These are phyloP conservation scores for Lomographa bimaculata DNA, from an alignment of 2,888 invertebrate genomes.

Conservation along the genomic window DNA sequence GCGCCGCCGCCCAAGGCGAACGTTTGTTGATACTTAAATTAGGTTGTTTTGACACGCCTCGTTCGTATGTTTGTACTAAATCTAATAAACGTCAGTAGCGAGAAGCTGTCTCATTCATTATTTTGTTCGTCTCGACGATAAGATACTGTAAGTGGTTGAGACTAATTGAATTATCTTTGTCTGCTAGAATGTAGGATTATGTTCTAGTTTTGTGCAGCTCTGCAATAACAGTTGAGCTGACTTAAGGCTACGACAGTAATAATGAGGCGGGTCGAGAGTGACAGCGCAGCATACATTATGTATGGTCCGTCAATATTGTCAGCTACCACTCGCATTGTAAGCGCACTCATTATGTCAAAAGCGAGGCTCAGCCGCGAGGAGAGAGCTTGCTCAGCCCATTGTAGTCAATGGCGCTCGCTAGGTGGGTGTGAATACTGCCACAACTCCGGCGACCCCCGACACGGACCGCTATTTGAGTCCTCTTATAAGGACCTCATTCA, in stretches of 20 bases:
- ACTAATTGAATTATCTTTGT: slow-evolving; percentile 43
- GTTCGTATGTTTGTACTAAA: slow-evolving; percentile 81
- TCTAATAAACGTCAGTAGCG: slow-evolving; percentile 78
- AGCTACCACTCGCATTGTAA: slow-evolving; percentile 69
- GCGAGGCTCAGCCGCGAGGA: slow-evolving; percentile 52
- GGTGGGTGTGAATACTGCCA: slow-evolving; percentile 75
- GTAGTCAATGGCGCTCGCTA: slow-evolving; percentile 75
- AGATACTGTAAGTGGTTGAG: slow-evolving; percentile 50
- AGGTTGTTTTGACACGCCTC: slow-evolving; percentile 83
- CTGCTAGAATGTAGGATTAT: slow-evolving; percentile 11
- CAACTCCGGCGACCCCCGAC: slow-evolving; percentile 61
- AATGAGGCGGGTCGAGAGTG: slow-evolving; percentile 48
- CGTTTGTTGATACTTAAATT: slow-evolving; percentile 84
- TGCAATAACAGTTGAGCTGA: too few relatives aligned
- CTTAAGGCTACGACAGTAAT: slow-evolving; percentile 53
- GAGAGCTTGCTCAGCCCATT: slow-evolving; percentile 66
- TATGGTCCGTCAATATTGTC: slow-evolving; percentile 69
- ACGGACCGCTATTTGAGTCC: slow-evolving; percentile 31
- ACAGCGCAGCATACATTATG: slow-evolving; percentile 59
- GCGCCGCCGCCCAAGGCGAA: slow-evolving; percentile 79
- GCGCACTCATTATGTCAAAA: slow-evolving; percentile 60
- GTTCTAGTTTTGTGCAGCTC: slow-evolving; percentile 5
- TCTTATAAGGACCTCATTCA: slow-evolving; percentile 29
- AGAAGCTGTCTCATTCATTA: slow-evolving; percentile 70
- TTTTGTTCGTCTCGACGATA: slow-evolving; percentile 46